A percentile compares a stretch with the other conserved stretches of the same genome.
These are phyloP conservation scores for Drosophila greeni DNA, from an alignment of 2,888 invertebrate genomes.

Conservation along the genomic window DNA sequence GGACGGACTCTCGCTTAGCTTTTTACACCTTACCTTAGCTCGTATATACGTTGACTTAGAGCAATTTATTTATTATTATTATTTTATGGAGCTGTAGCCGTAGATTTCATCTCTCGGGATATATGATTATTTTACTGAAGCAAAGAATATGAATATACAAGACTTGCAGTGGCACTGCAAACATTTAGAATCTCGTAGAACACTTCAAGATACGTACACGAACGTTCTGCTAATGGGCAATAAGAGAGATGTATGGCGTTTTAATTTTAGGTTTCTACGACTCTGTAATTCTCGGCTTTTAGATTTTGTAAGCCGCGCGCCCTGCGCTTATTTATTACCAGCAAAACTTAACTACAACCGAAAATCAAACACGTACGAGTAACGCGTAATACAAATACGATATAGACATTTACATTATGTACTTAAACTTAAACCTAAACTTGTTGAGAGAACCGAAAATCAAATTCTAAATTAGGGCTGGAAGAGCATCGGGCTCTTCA, in stretches of 20 bases:
- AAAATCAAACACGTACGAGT: conserved; percentile 65
- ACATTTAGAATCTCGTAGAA: conserved; percentile 47
- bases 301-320: conserved; percentile 41
- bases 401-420: conserved; percentile 61
- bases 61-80: conserved; percentile 68
- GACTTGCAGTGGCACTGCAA: conserved; percentile 47
- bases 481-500: conserved; percentile 7
- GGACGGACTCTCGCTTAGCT: conserved; percentile 63
- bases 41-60: conserved; percentile 66
- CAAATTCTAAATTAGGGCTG: conserved; percentile 61
- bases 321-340: conserved; percentile 57
- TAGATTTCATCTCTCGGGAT: conserved; percentile 23
- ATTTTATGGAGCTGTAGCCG: conserved; percentile 46
- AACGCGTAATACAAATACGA: conserved; percentile 63
- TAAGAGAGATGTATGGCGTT: conserved; percentile 13
- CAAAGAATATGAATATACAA: conserved; percentile 33
- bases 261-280: conserved; percentile 38
- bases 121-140: conserved; percentile 25
- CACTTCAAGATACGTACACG: conserved; percentile 17
- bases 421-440: conserved; percentile 57
- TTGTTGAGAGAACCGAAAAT: conserved; percentile 61
- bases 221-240: conserved; percentile 21
- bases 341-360: conserved; percentile 50
- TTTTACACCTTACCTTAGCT: conserved; percentile 67
- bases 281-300: conserved; percentile 36